Evolutionary conservation across 2,888 invertebrate species (phyloP).

Genomic region (Buathra laborator): DNA sequence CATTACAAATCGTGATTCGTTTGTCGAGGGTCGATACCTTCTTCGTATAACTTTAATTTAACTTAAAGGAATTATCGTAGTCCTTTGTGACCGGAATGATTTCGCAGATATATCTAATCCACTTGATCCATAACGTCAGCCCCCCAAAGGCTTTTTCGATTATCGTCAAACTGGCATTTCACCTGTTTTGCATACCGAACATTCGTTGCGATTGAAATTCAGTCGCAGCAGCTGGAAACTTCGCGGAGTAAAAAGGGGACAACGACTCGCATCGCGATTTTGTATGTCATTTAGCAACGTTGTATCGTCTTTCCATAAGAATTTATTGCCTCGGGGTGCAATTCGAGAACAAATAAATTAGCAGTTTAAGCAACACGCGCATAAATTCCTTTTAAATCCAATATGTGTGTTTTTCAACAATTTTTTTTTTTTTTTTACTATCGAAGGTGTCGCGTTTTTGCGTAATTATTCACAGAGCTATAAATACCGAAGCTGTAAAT

Average conservation of each 20-base stretch:
- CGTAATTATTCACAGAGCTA: background rate
- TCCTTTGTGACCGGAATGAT: background rate
- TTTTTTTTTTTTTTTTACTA: background rate
- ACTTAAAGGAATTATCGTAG: background rate
- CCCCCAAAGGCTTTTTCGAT: background rate
- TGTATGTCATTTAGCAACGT: slow-evolving; percentile 17
- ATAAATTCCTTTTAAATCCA: background rate
- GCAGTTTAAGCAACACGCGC: background rate
- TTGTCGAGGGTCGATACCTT: slow-evolving; percentile 49
- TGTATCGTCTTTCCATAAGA: background rate
- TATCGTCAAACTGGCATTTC: slow-evolving; percentile 9
- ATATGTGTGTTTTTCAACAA: background rate
- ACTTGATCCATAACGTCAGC: background rate
- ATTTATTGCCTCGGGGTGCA: background rate
- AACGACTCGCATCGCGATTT: slow-evolving; percentile 1
- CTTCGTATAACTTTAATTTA: background rate
- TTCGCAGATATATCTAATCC: background rate
- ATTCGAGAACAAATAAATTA: background rate
- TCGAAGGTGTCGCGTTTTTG: background rate
- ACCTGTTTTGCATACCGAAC: background rate
- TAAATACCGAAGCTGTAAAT: background rate
- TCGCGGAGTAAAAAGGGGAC: slow-evolving; percentile 15
- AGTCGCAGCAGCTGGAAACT: background rate
- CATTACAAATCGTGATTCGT: slow-evolving; percentile 40
- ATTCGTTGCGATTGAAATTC: background rate